These are phyloP conservation scores for Gymnoscopelus microlampas DNA, from an alignment of 2,797 vertebrate genomes.

Conservation along the genomic window DNA sequence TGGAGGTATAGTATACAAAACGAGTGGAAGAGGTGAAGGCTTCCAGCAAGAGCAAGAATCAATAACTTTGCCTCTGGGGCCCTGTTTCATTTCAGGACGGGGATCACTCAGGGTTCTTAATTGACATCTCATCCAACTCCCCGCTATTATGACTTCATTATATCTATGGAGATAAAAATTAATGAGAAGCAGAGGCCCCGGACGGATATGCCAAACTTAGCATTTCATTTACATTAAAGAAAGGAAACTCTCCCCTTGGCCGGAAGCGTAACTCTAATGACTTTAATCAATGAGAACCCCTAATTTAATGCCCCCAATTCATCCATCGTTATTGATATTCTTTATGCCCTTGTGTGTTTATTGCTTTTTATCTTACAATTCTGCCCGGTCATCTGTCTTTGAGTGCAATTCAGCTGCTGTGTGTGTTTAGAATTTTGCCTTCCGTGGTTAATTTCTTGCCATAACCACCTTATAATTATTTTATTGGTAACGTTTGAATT, in stretches of 20 bases:
- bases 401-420: conserved; percentile 2
- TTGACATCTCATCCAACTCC: conserved; percentile 79
- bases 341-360: conserved; percentile 75
- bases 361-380: conserved; percentile 52
- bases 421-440: too few relatives aligned
- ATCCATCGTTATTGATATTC: conserved; percentile 71
- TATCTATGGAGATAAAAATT: conserved; percentile 78
- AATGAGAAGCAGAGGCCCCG: conserved; percentile 77
- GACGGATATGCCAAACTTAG: conserved; percentile 77
- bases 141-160: conserved; percentile 79
- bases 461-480: too few relatives aligned
- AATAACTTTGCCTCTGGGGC: conserved; percentile 58
- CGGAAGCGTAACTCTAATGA: conserved; percentile 73
- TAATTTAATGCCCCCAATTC: conserved; percentile 73
- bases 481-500: too few relatives aligned
- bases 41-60: conserved; percentile 46
- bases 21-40: conserved; percentile 25
- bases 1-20: neutral
- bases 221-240: conserved; percentile 80
- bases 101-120: conserved; percentile 77
- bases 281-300: conserved; percentile 75
- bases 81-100: conserved; percentile 57
- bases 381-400: conserved; percentile 55
- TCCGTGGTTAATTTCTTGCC: too few relatives aligned
- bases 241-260: conserved; percentile 70